Evolutionary conservation across 2,888 invertebrate species (phyloP), one percentile per base, ranked within the genome.

Genomic region (Chymomyza amoena): DNA sequence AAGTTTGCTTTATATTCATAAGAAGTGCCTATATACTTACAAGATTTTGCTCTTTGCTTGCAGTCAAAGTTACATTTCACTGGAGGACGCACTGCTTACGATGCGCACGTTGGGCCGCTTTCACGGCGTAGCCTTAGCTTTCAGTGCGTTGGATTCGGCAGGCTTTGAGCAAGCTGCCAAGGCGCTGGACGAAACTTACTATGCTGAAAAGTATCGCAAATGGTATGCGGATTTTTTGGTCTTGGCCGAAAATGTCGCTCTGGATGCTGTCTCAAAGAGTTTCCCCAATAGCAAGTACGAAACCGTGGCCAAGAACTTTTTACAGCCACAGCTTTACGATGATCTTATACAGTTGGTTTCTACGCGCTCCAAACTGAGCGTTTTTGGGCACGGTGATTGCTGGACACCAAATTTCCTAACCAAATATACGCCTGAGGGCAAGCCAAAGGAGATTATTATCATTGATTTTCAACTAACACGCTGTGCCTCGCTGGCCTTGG

Each of bases 361-460:
- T 6, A 80, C 83, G 0, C 86, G 80, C 73, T 88, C 87, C 18
- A 91, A 91, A 25, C 91, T 93, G n/a, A 92, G 93, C 0, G 94
- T 94, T 0, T 93, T 96, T 36, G 94, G 93, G 0, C 95, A 96
- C 70, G 96, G 96, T 0, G 96, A 96, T 87, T 93, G 94, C 52
- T 96, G 96, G 96, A 93, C 94, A 0, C 95, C 95, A n/a, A 96
- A 96, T 87, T 96, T 96, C 78, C 88, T 96, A 0, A 93, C 93
- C 9, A 93, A 93, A 57, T 92, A 92, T 66, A 69, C 65, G 4
- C 64, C 66, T 4, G 75, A 78, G 9, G 88, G 85, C 0, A 60
- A 76, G 3, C 80, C 91, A 0, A 72, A 88, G 36, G 84, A 84
- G 39, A 87, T 89, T 4, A 93, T 94, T 78, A 92, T 96, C 70